phyloP scores from a whole-genome alignment of 2,888 invertebrate species.

The Halocaridina rubra region DNA sequence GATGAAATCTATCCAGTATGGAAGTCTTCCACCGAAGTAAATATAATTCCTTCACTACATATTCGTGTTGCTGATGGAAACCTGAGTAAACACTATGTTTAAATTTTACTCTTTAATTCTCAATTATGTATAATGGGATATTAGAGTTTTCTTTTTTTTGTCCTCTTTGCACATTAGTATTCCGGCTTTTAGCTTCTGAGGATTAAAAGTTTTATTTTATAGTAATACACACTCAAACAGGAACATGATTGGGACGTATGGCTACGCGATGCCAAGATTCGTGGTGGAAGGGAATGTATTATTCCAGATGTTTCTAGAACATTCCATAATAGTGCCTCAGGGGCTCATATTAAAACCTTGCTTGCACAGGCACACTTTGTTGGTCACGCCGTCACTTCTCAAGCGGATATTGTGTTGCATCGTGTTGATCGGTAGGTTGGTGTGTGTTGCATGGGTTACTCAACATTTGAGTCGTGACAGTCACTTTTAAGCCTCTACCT shows the following conservation, averaged over 20 bases:
- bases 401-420: neutral
- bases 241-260: constrained; percentile 34
- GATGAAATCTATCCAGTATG: neutral
- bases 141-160: no score
- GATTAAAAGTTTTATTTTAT: no score
- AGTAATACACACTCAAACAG: no score
- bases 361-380: constrained; percentile 43
- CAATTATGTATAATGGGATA: no score
- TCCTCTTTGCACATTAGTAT: no score
- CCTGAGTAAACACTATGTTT: no score
- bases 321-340: constrained; percentile 34
- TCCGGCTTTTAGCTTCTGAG: no score
- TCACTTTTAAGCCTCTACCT: no score
- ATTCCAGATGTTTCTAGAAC: constrained; percentile 10
- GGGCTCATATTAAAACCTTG: constrained; percentile 46
- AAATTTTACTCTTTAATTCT: no score
- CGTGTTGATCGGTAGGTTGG: constrained; percentile 4
- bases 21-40: neutral
- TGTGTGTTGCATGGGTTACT: no score
- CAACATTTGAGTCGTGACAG: no score
- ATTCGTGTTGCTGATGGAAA: no score
- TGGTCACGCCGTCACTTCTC: constrained; percentile 37
- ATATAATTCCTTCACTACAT: neutral
- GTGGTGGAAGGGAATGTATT: constrained; percentile 7
- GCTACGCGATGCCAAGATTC: neutral